Conservation (phyloP, 2,888 invertebrate species). For the Lathronympha strigana region DNA sequence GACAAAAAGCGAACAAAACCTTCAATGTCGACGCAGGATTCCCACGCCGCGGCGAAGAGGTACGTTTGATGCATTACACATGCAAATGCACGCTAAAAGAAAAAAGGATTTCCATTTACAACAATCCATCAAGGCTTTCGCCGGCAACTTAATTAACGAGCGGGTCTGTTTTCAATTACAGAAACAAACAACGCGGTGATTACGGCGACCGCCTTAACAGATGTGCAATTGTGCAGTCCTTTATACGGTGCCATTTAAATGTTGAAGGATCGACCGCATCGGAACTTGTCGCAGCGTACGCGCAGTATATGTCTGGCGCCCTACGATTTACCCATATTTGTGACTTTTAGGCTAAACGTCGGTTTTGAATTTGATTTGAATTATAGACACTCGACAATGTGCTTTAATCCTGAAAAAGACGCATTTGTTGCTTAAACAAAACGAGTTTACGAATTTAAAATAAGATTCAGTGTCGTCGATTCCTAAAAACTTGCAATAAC, state of each 20-base stretch:
- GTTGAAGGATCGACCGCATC: neutral
- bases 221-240: conserved; percentile 34
- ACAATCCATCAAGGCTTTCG: conserved; percentile 76
- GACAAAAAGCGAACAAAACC: conserved; percentile 64
- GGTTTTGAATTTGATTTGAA: no score
- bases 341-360: no score
- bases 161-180: conserved; percentile 74
- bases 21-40: conserved; percentile 62
- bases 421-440: no score
- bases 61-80: conserved; percentile 73
- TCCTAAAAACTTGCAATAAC: no score
- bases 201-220: conserved; percentile 52
- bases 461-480: no score
- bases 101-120: conserved; percentile 68
- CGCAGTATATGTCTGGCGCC: neutral
- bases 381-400: no score
- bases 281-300: neutral
- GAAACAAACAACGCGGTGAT: conserved; percentile 71
- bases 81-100: conserved; percentile 73
- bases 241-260: conserved; percentile 27
- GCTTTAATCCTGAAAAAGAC: no score
- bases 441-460: no score
- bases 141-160: conserved; percentile 74
- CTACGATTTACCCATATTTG: no score
- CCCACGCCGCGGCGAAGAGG: conserved; percentile 67